Evolutionary conservation across 2,113 vertebrate species (phyloP).

Genomic region (Daubentonia madagascariensis): DNA sequence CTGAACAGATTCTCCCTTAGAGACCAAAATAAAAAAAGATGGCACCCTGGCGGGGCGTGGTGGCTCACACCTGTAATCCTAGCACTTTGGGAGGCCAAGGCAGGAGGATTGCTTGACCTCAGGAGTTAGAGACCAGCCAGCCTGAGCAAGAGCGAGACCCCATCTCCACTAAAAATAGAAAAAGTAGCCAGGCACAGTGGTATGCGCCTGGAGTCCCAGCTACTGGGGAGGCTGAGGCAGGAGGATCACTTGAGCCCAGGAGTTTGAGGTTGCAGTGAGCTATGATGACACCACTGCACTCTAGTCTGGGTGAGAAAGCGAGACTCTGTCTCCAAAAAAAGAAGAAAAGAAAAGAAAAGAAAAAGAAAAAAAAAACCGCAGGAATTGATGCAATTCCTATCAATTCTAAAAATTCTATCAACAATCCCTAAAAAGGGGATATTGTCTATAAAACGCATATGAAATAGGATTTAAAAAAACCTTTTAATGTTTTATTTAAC

Average conservation of each 20-base stretch:
- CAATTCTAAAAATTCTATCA: neutral
- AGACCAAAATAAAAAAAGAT: neutral
- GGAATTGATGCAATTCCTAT: neutral
- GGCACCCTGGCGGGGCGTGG: too few species aligned
- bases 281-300: neutral
- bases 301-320: neutral
- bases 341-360: too few species aligned
- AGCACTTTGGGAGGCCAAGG: neutral
- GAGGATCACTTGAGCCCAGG: neutral
- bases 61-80: neutral
- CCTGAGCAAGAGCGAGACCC: neutral
- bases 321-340: neutral
- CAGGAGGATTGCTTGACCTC: neutral
- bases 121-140: neutral
- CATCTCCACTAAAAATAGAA: too few species aligned
- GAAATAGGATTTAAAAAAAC: neutral
- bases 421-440: neutral
- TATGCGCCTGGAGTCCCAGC: neutral
- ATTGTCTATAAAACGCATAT: neutral
- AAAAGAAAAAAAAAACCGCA: neutral
- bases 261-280: neutral
- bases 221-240: neutral
- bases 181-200: too few species aligned
- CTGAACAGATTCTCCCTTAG: neutral
- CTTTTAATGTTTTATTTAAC: neutral